Evolutionary conservation across 2,797 vertebrate genomes (phyloP).

Genomic region (Smutsia temminckii): DNA sequence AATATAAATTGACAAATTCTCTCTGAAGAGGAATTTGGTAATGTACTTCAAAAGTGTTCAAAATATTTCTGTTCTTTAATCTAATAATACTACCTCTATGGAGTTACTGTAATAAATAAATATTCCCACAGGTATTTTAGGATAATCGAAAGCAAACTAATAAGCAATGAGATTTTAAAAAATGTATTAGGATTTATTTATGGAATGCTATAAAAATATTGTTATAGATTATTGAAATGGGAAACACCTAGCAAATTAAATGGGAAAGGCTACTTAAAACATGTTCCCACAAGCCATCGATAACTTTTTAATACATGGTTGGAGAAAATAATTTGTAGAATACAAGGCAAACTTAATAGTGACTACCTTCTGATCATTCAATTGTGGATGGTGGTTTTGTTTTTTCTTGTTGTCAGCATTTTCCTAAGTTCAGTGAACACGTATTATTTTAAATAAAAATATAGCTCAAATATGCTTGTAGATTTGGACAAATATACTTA

Average conservation of each 20-base stretch:
- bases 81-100: background rate
- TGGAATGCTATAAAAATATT: background rate
- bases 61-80: constrained; percentile 10
- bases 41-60: background rate
- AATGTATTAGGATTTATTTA: background rate
- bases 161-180: background rate
- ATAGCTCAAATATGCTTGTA: background rate
- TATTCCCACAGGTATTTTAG: background rate
- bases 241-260: background rate
- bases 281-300: background rate
- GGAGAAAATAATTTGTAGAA: background rate
- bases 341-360: background rate
- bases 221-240: background rate
- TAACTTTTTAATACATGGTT: background rate
- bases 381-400: background rate
- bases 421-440: background rate
- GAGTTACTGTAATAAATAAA: background rate
- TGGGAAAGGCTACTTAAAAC: background rate
- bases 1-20: background rate
- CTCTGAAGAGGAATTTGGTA: background rate
- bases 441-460: constrained; percentile 7
- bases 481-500: background rate
- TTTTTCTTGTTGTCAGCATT: background rate
- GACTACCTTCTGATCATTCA: background rate
- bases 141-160: background rate